Conservation (phyloP, 2,113 vertebrate species). For the Bos indicus region DNA sequence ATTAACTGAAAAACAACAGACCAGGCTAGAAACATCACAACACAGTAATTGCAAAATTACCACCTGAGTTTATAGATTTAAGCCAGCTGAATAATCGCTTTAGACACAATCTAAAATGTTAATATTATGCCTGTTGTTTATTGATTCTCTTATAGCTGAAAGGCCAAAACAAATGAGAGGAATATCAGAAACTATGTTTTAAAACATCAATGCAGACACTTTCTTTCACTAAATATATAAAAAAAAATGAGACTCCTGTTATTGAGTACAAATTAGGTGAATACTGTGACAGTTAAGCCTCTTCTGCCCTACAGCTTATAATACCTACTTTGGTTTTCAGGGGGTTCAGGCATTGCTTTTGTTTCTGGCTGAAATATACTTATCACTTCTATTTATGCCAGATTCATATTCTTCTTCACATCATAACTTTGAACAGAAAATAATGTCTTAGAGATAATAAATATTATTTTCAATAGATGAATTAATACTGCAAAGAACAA, state of each 20-base stretch:
- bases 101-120: constrained; percentile 19
- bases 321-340: background rate
- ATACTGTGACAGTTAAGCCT: background rate
- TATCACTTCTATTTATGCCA: background rate
- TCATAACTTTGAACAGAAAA: background rate
- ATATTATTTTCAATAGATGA: constrained; percentile 13
- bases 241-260: background rate
- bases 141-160: background rate
- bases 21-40: background rate
- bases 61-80: background rate
- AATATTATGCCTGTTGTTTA: background rate
- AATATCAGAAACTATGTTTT: background rate
- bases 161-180: background rate
- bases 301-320: background rate
- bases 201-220: background rate
- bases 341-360: background rate
- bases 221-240: background rate
- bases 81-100: background rate
- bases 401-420: background rate
- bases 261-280: background rate
- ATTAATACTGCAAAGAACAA: constrained; percentile 13
- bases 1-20: background rate
- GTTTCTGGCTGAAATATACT: background rate
- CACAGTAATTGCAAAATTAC: background rate
- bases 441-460: constrained; percentile 26